Percentiles rank a stretch among this genome's conserved stretches.
Evolutionary conservation across 2,888 invertebrate genomes (phyloP).

Genomic region (Andrena chrysosceles): DNA sequence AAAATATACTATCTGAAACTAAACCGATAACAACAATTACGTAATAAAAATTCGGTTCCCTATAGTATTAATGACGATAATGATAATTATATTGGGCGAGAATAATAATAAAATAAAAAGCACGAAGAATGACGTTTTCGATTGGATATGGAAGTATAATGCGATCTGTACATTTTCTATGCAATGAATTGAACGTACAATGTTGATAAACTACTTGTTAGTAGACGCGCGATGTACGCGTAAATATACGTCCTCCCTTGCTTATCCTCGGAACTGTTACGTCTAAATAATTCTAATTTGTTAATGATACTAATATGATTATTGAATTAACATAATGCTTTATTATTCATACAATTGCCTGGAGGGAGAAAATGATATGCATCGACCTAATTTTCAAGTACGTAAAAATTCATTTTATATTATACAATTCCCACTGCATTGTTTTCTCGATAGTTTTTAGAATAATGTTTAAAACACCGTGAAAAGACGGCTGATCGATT

Average conservation of each 20-base stretch:
- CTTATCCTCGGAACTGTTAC: slow-evolving; percentile 51
- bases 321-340: slow-evolving; percentile 68
- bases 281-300: slow-evolving; percentile 72
- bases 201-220: slow-evolving; percentile 63
- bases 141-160: slow-evolving; percentile 58
- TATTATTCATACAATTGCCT: slow-evolving; percentile 64
- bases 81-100: slow-evolving; percentile 45
- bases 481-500: slow-evolving; percentile 28
- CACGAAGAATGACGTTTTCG: slow-evolving; percentile 54
- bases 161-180: slow-evolving; percentile 62
- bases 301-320: slow-evolving; percentile 71
- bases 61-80: slow-evolving; percentile 37
- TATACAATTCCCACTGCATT: slow-evolving; percentile 41
- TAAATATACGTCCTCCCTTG: slow-evolving; percentile 55
- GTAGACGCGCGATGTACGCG: slow-evolving; percentile 59
- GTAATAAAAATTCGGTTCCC: slow-evolving; percentile 41
- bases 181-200: slow-evolving; percentile 61
- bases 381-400: slow-evolving; percentile 69
- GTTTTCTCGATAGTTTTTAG: slow-evolving; percentile 3
- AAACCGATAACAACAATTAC: slow-evolving; percentile 32
- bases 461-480: slow-evolving; percentile 27
- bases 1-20: slow-evolving; percentile 38
- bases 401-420: slow-evolving; percentile 25
- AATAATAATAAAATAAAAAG: slow-evolving; percentile 62
- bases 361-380: slow-evolving; percentile 79